These are phyloP conservation scores for Empis livida DNA, from an alignment of 2,888 invertebrate species.

Conservation along the genomic window DNA sequence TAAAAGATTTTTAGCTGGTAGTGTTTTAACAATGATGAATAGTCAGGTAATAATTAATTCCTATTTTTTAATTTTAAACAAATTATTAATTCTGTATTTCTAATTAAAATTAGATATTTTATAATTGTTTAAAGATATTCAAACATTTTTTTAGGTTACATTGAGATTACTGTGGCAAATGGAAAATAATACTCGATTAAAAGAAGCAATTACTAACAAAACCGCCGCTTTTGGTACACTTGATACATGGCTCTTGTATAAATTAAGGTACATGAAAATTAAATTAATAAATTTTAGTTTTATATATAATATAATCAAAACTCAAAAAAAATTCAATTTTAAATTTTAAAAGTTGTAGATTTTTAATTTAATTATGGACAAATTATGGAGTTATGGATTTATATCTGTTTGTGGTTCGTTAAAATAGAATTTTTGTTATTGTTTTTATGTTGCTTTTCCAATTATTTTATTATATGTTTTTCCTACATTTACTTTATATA, in stretches of 20 bases:
- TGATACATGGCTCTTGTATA: conserved; percentile 88
- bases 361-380: neutral
- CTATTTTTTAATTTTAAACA: too few species aligned
- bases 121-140: neutral
- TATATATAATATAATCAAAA: too few species aligned
- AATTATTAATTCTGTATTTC: too few species aligned
- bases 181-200: conserved; percentile 54
- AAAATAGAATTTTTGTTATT: neutral
- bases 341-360: neutral
- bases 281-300: too few species aligned
- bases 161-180: conserved; percentile 68
- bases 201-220: conserved; percentile 46
- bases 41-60: conserved; percentile 49
- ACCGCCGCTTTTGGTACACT: conserved; percentile 73
- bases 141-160: conserved; percentile 48
- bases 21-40: conserved; percentile 73
- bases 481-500: neutral
- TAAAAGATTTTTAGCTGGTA: conserved; percentile 71
- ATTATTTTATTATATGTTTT: neutral
- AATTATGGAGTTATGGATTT: neutral
- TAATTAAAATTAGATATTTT: neutral
- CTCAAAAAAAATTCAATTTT: neutral
- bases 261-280: conserved; percentile 40
- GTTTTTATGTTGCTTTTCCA: neutral
- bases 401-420: neutral